A percentile compares a stretch with the other conserved stretches of the same genome.
Evolutionary conservation across 2,888 invertebrate genomes (phyloP).

Genomic region (Notodonta ziczac): DNA sequence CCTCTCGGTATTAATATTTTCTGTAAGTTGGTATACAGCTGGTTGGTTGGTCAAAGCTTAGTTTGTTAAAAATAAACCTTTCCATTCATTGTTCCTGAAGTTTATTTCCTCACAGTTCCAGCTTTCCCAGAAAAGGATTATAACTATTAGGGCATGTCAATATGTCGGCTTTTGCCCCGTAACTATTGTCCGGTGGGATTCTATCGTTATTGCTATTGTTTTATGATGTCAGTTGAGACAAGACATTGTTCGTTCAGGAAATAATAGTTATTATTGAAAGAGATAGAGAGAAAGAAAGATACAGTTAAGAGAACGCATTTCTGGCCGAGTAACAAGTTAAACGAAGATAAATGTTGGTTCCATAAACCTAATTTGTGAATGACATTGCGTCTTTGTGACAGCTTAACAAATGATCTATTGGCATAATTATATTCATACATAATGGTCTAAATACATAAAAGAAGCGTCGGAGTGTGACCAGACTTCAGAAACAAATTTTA

Average conservation of each 20-base stretch:
- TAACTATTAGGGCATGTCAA: conserved; percentile 43
- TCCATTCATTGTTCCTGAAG: neutral
- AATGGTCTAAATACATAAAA: too few species aligned
- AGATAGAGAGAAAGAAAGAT: too few species aligned
- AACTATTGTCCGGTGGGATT: conserved; percentile 28
- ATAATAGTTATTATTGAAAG: neutral
- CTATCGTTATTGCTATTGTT: conserved; percentile 24
- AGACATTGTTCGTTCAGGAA: neutral
- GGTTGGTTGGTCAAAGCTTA: too few species aligned
- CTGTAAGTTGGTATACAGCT: too few species aligned
- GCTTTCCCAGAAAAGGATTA: conserved; percentile 28
- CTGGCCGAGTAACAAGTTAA: neutral
- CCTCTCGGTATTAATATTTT: too few species aligned
- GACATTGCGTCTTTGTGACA: conserved; percentile 20
- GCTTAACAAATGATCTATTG: neutral
- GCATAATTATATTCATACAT: neutral
- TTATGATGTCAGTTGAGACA: conserved; percentile 9
- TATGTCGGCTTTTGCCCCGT: conserved; percentile 28
- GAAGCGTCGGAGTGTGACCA: too few species aligned
- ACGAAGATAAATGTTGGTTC: conserved; percentile 13
- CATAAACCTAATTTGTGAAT: conserved; percentile 23
- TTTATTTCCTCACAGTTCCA: conserved; percentile 9
- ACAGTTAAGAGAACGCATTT: too few species aligned
- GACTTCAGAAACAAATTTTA: too few species aligned
- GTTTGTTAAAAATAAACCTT: neutral